Percentiles rank a stretch among this genome's conserved stretches.
Evolutionary conservation across 2,888 invertebrate species (phyloP).

Genomic region (Cyaniris semiargus): DNA sequence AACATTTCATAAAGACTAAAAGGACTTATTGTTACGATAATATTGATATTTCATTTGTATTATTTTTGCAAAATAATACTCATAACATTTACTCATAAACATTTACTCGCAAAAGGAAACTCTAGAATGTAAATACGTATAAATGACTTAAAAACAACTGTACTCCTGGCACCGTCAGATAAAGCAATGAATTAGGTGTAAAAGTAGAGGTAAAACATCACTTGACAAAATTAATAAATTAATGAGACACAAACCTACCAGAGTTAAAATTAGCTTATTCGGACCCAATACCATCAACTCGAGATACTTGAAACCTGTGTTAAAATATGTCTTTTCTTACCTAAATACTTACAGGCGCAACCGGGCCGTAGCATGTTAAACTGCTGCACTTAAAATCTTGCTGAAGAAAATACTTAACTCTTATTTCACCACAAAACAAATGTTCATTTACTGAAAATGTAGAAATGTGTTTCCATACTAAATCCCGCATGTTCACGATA

Average conservation of each 20-base stretch:
- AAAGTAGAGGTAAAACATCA: too few species aligned
- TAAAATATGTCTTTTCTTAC: background rate
- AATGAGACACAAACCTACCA: too few species aligned
- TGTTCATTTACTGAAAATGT: background rate
- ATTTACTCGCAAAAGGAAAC: too few species aligned
- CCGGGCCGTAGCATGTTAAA: background rate
- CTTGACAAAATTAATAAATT: too few species aligned
- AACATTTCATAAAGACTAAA: slow-evolving; percentile 17
- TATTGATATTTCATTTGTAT: background rate
- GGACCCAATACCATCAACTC: too few species aligned
- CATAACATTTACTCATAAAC: too few species aligned
- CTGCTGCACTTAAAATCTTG: background rate
- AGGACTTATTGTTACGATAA: background rate
- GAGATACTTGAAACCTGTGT: too few species aligned
- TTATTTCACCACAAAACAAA: slow-evolving; percentile 7
- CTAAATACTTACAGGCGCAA: background rate
- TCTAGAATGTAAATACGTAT: too few species aligned
- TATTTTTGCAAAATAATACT: background rate
- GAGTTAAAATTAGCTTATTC: background rate
- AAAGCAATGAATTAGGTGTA: too few species aligned
- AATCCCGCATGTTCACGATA: background rate
- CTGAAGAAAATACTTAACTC: background rate
- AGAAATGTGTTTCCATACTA: background rate
- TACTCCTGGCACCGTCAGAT: too few species aligned
- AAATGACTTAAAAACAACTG: too few species aligned